Evolutionary conservation across 2,888 invertebrate genomes (phyloP), one percentile per base, ranked within the genome.

Genomic region (Syrista parreyssii): DNA sequence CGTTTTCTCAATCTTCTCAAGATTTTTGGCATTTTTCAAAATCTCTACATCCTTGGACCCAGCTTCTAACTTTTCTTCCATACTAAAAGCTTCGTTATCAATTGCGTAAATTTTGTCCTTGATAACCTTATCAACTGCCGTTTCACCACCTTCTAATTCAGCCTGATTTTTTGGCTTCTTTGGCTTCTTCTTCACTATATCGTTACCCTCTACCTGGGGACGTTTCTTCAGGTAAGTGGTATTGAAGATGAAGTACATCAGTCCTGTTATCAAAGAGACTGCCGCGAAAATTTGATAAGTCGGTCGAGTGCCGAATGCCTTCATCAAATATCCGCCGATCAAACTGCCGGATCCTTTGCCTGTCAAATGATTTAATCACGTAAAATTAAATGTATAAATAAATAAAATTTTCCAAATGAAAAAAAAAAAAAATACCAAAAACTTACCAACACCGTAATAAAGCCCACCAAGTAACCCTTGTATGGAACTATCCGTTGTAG

Each of bases 401-500:
- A 78, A 31, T 30, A 2, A 36, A 30, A 23, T 4, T 33, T 12
- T 3, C 4, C 4, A 35, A 68, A 34, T 69, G 23, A 35, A 69
- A 74, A 76, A 75, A 4, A 69, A n/a, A n/a, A n/a, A n/a, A n/a
- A n/a, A n/a, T n/a, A n/a, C n/a, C n/a, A n/a, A n/a, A 68, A 33
- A 88, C 92, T 89, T 89, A 95, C 96, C 96, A 79, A 96, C 95
- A 84, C 96, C 96, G 87, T 95, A 96, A 88, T 96, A 96, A n/a
- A 96, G 91, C 31, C 96, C 96, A n/a, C 96, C 96, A 15, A 96
- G 92, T 81, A 96, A 92, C 23, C 96, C 96, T 90, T 96, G 96
- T 82, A 96, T 94, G 23, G 95, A 95, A 12, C 95, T 95, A 85
- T 96, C 95, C 0, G 96, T 96, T 69, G 95, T 94, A 75, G 94